phyloP scores from a whole-genome alignment of 2,888 invertebrate species.

The Tigriopus californicus region DNA sequence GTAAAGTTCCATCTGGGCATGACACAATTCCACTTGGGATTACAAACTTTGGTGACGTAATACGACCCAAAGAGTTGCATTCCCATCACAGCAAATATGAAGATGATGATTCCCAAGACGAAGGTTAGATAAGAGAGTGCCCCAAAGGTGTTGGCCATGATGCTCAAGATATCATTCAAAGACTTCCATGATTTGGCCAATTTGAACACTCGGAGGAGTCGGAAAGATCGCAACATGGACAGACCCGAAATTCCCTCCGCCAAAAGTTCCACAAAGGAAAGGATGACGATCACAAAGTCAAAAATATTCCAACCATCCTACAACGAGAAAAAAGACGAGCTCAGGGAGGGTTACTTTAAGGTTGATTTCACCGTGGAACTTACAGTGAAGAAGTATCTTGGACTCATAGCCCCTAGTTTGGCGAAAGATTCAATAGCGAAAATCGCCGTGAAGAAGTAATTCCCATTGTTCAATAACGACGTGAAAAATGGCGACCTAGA shows the following conservation, averaged over 20 bases:
- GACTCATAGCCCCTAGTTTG: conserved; percentile 90
- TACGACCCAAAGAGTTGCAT: conserved; percentile 82
- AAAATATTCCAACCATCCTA: conserved; percentile 98
- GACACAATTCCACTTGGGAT: conserved; percentile 20
- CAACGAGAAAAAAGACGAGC: not conserved
- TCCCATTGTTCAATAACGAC: conserved; percentile 2
- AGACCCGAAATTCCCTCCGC: conserved; percentile 86
- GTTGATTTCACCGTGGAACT: not conserved
- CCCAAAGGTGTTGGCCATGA: conserved; percentile 28
- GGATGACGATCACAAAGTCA: conserved; percentile 90
- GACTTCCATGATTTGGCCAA: conserved; percentile 31
- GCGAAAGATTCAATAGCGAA: conserved; percentile 85
- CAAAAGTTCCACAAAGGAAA: conserved; percentile 81
- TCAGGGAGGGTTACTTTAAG: no score
- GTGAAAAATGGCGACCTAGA: not conserved
- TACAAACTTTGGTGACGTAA: conserved; percentile 51
- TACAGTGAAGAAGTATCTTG: conserved; percentile 64
- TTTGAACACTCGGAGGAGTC: conserved; percentile 58
- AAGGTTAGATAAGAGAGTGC: conserved; percentile 28
- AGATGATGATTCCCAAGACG: conserved; percentile 29
- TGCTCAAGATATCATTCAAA: conserved; percentile 28
- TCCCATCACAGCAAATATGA: conserved; percentile 31
- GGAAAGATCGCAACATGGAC: conserved; percentile 88
- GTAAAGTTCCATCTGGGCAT: conserved; percentile 31
- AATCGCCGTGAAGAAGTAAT: conserved; percentile 89